Evolutionary conservation across 2,797 vertebrate species (phyloP).

Genomic region (Aphelocoma californica): DNA sequence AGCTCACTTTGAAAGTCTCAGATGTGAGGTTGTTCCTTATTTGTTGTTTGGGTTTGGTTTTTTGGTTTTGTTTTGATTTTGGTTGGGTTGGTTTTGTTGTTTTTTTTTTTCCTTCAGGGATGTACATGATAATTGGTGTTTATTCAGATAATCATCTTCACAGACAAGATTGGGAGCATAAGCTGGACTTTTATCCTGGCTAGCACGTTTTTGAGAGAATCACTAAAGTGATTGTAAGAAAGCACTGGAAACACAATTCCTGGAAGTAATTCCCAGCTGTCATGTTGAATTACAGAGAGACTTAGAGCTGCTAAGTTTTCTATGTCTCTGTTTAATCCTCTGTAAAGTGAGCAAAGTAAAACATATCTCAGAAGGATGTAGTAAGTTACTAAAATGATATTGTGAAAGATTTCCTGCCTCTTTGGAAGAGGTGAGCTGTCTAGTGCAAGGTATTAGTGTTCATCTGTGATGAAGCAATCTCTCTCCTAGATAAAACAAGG

Average conservation of each 20-base stretch:
- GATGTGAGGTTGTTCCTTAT: background rate
- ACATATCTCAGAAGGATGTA: slow-evolving; percentile 9
- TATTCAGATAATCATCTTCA: background rate
- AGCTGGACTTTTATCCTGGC: background rate
- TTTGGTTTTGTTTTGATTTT: background rate
- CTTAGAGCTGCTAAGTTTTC: slow-evolving; percentile 30
- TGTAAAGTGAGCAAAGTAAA: slow-evolving; percentile 28
- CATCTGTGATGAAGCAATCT: background rate
- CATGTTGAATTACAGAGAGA: slow-evolving; percentile 28
- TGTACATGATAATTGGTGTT: background rate
- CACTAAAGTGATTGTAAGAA: background rate
- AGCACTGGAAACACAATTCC: background rate
- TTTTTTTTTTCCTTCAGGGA: background rate
- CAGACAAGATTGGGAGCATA: background rate
- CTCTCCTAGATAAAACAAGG: background rate
- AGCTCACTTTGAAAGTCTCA: background rate
- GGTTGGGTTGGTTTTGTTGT: background rate
- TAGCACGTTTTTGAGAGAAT: background rate
- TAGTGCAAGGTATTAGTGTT: background rate
- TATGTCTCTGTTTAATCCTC: slow-evolving; percentile 17
- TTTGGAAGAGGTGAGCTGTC: slow-evolving; percentile 23
- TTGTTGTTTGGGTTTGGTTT: background rate
- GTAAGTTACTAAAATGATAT: slow-evolving; percentile 30
- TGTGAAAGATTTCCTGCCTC: slow-evolving; percentile 47
- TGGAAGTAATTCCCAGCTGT: slow-evolving; percentile 36